Evolutionary conservation across 2,888 invertebrate genomes (phyloP).

Genomic region (Strigamia maritima): DNA sequence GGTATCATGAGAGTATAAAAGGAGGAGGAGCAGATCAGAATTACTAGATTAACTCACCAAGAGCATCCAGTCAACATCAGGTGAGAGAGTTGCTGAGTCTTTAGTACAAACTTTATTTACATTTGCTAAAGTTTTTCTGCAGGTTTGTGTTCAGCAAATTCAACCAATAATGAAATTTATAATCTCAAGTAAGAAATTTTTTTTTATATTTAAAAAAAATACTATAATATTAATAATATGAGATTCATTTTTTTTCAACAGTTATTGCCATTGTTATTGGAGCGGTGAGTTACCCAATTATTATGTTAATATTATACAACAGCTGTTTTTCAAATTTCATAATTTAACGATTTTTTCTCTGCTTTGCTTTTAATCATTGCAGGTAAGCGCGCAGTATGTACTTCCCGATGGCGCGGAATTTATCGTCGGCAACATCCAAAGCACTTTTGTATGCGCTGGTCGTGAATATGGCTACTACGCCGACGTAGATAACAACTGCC

Average conservation of each 20-base stretch:
- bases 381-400: conserved; percentile 31
- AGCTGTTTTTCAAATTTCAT: neutral
- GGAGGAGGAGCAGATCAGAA: neutral
- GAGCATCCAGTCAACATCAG: neutral
- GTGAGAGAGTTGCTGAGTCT: neutral
- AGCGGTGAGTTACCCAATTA: neutral
- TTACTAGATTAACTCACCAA: neutral
- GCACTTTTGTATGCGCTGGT: conserved; percentile 74
- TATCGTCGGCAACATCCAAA: conserved; percentile 56
- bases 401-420: conserved; percentile 43
- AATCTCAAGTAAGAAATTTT: neutral
- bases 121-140: neutral
- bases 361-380: neutral
- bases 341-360: neutral
- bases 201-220: neutral
- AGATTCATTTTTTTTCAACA: neutral
- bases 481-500: conserved; percentile 78
- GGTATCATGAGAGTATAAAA: conserved; percentile 25
- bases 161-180: neutral
- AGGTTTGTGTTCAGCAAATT: neutral
- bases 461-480: conserved; percentile 80
- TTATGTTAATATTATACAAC: neutral
- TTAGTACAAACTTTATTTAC: neutral
- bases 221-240: too few relatives aligned
- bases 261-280: neutral